Conservation (phyloP, 2,888 invertebrate genomes). For the Eupeodes latifasciatus region DNA sequence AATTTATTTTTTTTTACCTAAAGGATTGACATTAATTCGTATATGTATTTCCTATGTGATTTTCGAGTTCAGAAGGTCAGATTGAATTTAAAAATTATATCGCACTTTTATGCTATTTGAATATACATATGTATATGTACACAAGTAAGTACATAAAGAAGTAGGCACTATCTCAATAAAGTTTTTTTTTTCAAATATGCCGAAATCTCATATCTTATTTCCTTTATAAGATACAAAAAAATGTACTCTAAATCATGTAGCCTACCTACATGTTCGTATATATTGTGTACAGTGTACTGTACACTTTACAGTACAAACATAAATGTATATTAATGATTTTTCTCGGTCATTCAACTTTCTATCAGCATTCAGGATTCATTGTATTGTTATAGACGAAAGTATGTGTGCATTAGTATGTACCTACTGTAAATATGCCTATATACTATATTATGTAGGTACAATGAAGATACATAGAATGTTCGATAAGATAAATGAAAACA, state of each 20-base stretch:
- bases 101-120: too few species aligned
- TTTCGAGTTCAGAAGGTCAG: too few species aligned
- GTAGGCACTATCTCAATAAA: too few species aligned
- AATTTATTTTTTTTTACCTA: too few species aligned
- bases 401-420: not conserved
- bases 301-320: not conserved
- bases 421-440: not conserved
- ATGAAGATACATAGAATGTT: not conserved
- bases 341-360: slow-evolving; percentile 14
- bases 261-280: not conserved
- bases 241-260: not conserved
- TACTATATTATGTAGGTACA: not conserved
- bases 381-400: not conserved
- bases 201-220: not conserved
- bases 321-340: not conserved
- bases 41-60: too few species aligned
- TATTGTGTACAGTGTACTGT: not conserved
- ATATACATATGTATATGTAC: too few species aligned
- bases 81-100: too few species aligned
- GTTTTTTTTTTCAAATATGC: not conserved
- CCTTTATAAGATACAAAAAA: not conserved
- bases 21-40: too few species aligned
- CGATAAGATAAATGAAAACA: not conserved
- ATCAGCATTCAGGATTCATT: too few species aligned
- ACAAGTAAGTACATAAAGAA: too few species aligned